Percentiles rank a stretch among this genome's conserved stretches.
Conservation (phyloP, 2,888 invertebrate genomes). For the Melipona bicolor region DNA sequence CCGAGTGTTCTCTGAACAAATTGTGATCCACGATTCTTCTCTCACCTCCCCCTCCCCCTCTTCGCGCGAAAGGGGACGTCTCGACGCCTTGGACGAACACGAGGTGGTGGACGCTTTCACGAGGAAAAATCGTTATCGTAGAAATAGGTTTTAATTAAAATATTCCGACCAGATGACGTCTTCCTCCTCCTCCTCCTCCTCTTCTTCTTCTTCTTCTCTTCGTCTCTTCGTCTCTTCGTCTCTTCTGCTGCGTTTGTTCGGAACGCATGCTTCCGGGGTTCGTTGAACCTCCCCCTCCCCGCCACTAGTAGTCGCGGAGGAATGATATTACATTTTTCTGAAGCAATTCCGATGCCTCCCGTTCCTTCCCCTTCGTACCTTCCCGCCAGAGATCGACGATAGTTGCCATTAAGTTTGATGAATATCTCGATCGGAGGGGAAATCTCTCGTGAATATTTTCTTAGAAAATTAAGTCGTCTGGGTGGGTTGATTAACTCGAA, state of each 20-base stretch:
- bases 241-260: conserved; percentile 35
- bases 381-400: background rate
- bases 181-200: background rate
- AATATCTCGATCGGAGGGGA: conserved; percentile 9
- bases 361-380: background rate
- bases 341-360: conserved; percentile 24
- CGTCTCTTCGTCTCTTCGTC: too few relatives aligned
- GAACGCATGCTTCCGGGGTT: conserved; percentile 25
- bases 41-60: background rate
- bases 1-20: conserved; percentile 59
- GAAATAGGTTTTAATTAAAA: conserved; percentile 70
- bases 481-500: conserved; percentile 38
- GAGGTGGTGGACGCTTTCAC: conserved; percentile 11
- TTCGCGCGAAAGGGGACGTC: conserved; percentile 2
- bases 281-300: conserved; percentile 28
- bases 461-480: conserved; percentile 40
- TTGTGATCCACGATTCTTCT: conserved; percentile 50
- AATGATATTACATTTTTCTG: conserved; percentile 22
- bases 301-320: background rate
- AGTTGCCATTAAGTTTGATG: conserved; percentile 35
- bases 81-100: conserved; percentile 25
- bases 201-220: too few relatives aligned
- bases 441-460: conserved; percentile 46
- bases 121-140: conserved; percentile 56
- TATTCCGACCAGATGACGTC: conserved; percentile 59